Evolutionary conservation across 2,888 invertebrate genomes (phyloP), one percentile per base, ranked within the genome.

Genomic region (Beris chalybata): DNA sequence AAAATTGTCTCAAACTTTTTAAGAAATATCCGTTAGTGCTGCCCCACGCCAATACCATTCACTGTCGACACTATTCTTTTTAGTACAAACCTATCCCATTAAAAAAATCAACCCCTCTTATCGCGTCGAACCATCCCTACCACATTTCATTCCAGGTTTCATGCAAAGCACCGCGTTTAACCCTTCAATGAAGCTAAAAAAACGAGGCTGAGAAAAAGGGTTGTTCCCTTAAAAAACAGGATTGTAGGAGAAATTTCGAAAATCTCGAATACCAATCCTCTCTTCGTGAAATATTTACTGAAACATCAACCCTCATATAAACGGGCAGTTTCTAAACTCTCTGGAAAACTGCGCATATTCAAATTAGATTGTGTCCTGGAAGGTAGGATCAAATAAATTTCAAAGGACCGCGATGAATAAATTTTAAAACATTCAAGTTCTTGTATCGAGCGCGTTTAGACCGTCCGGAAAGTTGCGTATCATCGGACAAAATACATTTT

Each of bases 291-390:
- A 43, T 9, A 38, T 38, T 38, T 5, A 4, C 38, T 38, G 38
- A 7, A 38, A 38, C 38, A 38, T 38, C 9, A 38, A 7, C 38
- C 9, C 48, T 9, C 7, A 13, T 53, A 1, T 3, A 53, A 12
- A 2, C 12, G 44, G 44, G 44, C 1, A 12, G 1, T 9, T 44
- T 11, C 11, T 11, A 11, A 15, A 47, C 15, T 7, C 32, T 54
- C 32, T 53, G 30, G n/a, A 53, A 64, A 54, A 50, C 44, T 64
- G 64, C 64, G 64, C 64, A 64, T 54, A 64, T 64, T 64, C 53
- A 64, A 64, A 64, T 64, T 64, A 64, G 58, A 29, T 58, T 22
- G n/a, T 11, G 38, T 38, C 43, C 15, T 53, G 44, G 45, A 64
- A 54, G 6, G 29, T 50, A 11, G n/a, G 15, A 30, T 4, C 12